A percentile compares a stretch with the other conserved stretches of the same genome.
Evolutionary conservation across 1,140 invertebrate species (phyloP).

Genomic region (Megalonaias nervosa): DNA sequence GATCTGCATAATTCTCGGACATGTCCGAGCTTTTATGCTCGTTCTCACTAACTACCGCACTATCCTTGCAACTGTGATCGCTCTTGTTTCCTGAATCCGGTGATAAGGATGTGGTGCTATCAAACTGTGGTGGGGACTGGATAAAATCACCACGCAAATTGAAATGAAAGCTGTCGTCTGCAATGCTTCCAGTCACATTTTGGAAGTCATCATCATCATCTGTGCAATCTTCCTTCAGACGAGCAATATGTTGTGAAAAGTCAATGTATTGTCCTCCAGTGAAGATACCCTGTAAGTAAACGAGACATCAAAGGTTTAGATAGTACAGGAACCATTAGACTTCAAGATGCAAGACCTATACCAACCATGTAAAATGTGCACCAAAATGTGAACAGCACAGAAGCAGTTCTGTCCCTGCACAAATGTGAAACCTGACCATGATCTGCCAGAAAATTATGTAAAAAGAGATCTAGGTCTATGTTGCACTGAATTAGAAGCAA

Average conservation of each 20-base stretch:
- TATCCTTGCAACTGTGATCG: constrained; percentile 47
- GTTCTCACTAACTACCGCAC: constrained; percentile 53
- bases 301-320: background rate
- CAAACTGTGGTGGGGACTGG: constrained; percentile 18
- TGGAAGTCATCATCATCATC: constrained; percentile 31
- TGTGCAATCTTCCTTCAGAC: constrained; percentile 19
- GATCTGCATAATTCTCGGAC: constrained; percentile 37
- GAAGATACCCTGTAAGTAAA: constrained; percentile 35
- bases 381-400: too few species aligned
- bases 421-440: too few species aligned
- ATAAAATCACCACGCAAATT: constrained; percentile 36
- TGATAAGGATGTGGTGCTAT: constrained; percentile 17
- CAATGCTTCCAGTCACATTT: constrained; percentile 39
- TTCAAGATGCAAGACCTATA: too few species aligned
- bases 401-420: too few species aligned
- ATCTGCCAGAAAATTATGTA: too few species aligned
- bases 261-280: constrained; percentile 25
- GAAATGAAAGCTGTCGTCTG: constrained; percentile 49
- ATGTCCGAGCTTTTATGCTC: constrained; percentile 51
- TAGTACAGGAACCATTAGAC: too few species aligned
- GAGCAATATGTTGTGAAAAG: constrained; percentile 1
- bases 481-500: too few species aligned
- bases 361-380: too few species aligned
- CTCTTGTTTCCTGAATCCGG: constrained; percentile 34
- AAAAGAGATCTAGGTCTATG: too few species aligned